A percentile compares a stretch with the other conserved stretches of the same genome.
phyloP scores from a whole-genome alignment of 2,797 vertebrate genomes.

The Poeciliopsis presidionis region DNA sequence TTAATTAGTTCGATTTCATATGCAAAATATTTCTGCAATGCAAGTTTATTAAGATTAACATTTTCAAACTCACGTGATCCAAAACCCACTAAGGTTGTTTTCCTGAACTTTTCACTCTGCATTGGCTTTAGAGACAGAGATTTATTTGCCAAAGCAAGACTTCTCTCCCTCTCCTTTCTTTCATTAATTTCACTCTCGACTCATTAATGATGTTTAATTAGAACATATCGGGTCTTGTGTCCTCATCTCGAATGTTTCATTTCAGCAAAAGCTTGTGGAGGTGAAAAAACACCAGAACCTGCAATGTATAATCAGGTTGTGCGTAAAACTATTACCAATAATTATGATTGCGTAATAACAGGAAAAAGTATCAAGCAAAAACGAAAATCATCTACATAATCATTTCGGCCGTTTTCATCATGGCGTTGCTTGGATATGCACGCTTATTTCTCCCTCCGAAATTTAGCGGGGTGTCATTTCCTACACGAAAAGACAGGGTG shows the following conservation, averaged over 20 bases:
- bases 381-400: slow-evolving; percentile 48
- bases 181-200: slow-evolving; percentile 25
- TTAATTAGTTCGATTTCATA: neutral
- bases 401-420: slow-evolving; percentile 45
- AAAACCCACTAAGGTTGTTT: neutral
- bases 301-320: slow-evolving; percentile 51
- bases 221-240: slow-evolving; percentile 47
- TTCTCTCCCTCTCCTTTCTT: slow-evolving; percentile 15
- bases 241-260: slow-evolving; percentile 49
- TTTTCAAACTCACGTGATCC: neutral
- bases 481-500: slow-evolving; percentile 21
- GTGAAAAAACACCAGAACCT: slow-evolving; percentile 29
- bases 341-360: slow-evolving; percentile 36
- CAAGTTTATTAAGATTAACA: neutral
- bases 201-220: slow-evolving; percentile 66
- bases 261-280: slow-evolving; percentile 4
- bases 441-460: slow-evolving; percentile 27
- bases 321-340: slow-evolving; percentile 58
- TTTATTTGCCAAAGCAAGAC: slow-evolving; percentile 11
- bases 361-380: slow-evolving; percentile 23
- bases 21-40: neutral
- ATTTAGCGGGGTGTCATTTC: slow-evolving; percentile 46
- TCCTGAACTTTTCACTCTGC: neutral
- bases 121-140: neutral
- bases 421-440: slow-evolving; percentile 19